Base-by-base conservation (phyloP, 2,113 vertebrate species). In the Centropus unirufus region DNA sequence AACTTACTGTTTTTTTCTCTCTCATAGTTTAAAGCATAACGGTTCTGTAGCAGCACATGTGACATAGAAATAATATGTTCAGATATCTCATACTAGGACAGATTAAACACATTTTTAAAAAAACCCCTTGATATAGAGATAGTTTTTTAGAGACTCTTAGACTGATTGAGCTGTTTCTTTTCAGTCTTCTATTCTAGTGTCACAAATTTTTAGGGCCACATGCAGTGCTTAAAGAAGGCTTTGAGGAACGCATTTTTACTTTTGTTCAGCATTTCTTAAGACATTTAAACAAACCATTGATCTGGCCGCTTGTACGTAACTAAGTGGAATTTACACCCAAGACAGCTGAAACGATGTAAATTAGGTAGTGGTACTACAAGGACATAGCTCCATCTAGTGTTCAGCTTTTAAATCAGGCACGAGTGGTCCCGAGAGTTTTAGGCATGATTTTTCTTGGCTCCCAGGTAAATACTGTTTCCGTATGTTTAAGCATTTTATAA, bases 331-430 rank as follows among this genome's bases (percentile, higher is more conserved):
- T 59, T 4, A 1, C 5, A 30, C 10, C n/a, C 3, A 46, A 12
- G 36, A 11, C 27, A 19, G n/a, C 69, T 73, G 29, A 12, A 46
- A 10, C 9, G 0, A 9, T 0, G 11, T 12, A 8, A 30, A 12
- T 55, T 30, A 3, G 20, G 22, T 1, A 30, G 5, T 10, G 15
- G 21, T 42, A 52, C 40, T 83, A 7, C 67, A 26, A 55, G 81
- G 47, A 8, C 42, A 14, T 68, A 44, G 81, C 95, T 76, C 95
- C 96, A 96, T 76, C 97, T 95, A 82, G 68, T 34, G 97, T 17
- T 83, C 86, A 51, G 21, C 24, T n/a, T 67, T 39, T 47, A 36
- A 32, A 64, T 30, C 47, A 19, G 58, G 27, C 22, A 2, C 2
- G 1, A 17, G 13, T 3, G n/a, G 1, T 14, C 15, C 11, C 0